A percentile compares a stretch with the other conserved stretches of the same genome.
phyloP scores from a whole-genome alignment of 2,888 invertebrate genomes.

The Lydus trimaculatus region DNA sequence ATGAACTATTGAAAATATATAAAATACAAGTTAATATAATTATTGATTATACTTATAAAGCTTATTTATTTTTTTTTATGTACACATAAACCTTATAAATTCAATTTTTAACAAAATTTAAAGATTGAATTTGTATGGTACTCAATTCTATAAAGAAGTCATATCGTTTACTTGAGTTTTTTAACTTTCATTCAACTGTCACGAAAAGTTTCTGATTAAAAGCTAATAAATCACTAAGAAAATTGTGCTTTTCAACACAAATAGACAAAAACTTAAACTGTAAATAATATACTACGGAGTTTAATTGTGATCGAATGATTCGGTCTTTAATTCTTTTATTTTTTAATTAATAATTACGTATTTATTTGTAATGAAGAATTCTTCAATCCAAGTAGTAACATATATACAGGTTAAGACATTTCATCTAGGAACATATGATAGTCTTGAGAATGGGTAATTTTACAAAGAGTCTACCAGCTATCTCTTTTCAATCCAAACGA shows the following conservation, averaged over 20 bases:
- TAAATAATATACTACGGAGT: not conserved
- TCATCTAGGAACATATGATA: too few species aligned
- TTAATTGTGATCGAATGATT: not conserved
- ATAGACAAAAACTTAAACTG: not conserved
- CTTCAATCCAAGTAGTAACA: not conserved
- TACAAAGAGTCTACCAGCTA: too few species aligned
- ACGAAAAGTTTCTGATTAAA: conserved; percentile 28
- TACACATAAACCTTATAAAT: not conserved
- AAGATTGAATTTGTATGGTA: conserved; percentile 14
- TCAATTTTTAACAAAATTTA: conserved; percentile 13
- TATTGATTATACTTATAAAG: not conserved
- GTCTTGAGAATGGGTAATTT: too few species aligned
- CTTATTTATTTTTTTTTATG: not conserved
- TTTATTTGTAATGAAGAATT: not conserved
- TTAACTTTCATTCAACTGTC: conserved; percentile 29
- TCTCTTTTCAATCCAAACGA: too few species aligned
- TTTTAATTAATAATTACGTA: not conserved
- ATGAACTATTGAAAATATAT: not conserved
- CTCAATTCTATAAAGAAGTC: conserved; percentile 14
- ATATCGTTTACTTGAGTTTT: conserved; percentile 24
- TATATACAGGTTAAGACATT: too few species aligned
- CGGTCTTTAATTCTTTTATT: too few species aligned
- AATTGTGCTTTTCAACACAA: conserved; percentile 10
- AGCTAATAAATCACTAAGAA: conserved; percentile 29
- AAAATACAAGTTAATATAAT: not conserved